Evolutionary conservation across 2,113 vertebrate genomes (phyloP), one percentile per base, ranked within the genome.

Genomic region (Bufo bufo): DNA sequence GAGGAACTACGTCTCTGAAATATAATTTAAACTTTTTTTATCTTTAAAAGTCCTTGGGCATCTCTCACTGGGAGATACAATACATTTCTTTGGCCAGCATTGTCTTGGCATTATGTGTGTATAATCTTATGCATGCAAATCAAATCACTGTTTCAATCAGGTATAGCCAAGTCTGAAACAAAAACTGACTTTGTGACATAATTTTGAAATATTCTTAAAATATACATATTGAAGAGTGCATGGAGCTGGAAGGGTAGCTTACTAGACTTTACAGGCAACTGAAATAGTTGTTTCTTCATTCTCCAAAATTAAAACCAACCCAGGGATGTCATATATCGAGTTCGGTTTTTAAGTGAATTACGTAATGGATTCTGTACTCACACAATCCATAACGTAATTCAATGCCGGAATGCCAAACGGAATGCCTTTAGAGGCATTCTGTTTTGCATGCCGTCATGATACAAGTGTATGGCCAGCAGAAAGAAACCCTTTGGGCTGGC

Each of bases 1-100:
- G 17, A n/a, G 63, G 45, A 52, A 16, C 82, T 71, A 84, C 4
- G 50, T 9, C 61, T 50, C 47, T 84, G 47, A 71, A 84, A 84
- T 47, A 71, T 71, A 14, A 69, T 84, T 54, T 56, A 33, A 33
- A 50, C 47, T 66, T 84, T 54, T 69, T 65, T 33, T 83, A 16
- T 43, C 82, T 71, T 33, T 71, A 33, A 84, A 84, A 84, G 82
- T 65, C 80, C 33, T 82, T 82, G 59, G 61, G 61, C 61, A 54
- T 84, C 49, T 69, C 63, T 69, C 14, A 54, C 20, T 66, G 16
- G 63, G 20, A 49, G 61, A 66, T 66, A 66, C 81, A 66, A 23
- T 69, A 50, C 81, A 52, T 84, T 84, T 12, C 54, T 84, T 71
- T 69, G 63, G 82, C 63, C 17, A 33, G n/a, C 65, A 33, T 52